These are phyloP conservation scores for Perizoma flavofasciatum DNA, from an alignment of 2,888 invertebrate species.

Conservation along the genomic window DNA sequence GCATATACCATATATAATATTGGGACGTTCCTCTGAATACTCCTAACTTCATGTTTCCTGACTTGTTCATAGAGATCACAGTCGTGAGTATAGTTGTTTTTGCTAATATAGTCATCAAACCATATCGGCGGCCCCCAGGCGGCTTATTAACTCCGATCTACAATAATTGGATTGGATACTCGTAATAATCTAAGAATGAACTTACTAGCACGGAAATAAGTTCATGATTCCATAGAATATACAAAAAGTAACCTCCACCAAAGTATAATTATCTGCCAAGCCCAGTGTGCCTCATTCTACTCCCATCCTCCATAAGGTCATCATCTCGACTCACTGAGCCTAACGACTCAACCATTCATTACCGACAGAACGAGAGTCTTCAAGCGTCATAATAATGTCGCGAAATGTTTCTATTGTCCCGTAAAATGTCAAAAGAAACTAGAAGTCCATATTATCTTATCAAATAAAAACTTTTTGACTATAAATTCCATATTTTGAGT, in stretches of 20 bases:
- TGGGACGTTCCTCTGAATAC: too few relatives aligned
- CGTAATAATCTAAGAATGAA: too few relatives aligned
- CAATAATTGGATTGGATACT: too few relatives aligned
- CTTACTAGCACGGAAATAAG: not conserved
- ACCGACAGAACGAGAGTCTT: slow-evolving; percentile 28
- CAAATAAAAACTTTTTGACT: too few relatives aligned
- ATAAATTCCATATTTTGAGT: too few relatives aligned
- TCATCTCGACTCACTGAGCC: slow-evolving; percentile 34
- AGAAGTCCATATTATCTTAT: not conserved
- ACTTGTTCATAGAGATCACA: too few relatives aligned
- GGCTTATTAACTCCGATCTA: too few relatives aligned
- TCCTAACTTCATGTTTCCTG: too few relatives aligned
- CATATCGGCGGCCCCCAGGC: too few relatives aligned
- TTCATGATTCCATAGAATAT: not conserved
- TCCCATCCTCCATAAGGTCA: slow-evolving; percentile 26
- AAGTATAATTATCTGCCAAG: slow-evolving; percentile 6
- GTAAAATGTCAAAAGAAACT: slow-evolving; percentile 12
- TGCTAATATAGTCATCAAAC: too few relatives aligned
- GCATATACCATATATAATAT: too few relatives aligned
- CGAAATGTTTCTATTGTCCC: slow-evolving; percentile 27
- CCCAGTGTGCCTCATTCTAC: slow-evolving; percentile 10
- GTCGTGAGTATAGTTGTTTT: too few relatives aligned
- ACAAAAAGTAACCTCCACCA: not conserved
- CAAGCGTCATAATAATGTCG: slow-evolving; percentile 34
- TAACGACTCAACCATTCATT: slow-evolving; percentile 35